A percentile compares a stretch with the other conserved stretches of the same genome.
phyloP scores from a whole-genome alignment of 2,797 vertebrate genomes.

The Cirrhinus mrigala region DNA sequence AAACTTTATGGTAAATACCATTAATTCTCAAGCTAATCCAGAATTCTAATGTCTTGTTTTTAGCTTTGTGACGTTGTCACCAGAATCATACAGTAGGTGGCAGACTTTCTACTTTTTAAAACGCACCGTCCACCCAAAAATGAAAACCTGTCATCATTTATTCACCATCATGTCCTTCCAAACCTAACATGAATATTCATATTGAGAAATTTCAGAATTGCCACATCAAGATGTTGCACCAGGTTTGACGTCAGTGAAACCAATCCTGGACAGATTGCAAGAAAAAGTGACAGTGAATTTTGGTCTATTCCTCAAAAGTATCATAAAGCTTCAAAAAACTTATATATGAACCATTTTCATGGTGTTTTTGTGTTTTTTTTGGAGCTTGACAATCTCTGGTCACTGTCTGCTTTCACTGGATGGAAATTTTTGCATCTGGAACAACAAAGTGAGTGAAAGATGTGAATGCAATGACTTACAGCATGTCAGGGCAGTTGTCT shows the following conservation, averaged over 20 bases:
- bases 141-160: neutral
- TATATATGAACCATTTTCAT: neutral
- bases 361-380: neutral
- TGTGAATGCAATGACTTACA: conserved; percentile 78
- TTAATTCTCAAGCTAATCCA: neutral
- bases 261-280: neutral
- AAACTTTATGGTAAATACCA: neutral
- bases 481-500: conserved; percentile 95
- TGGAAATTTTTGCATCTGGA: neutral
- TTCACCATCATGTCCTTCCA: neutral
- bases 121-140: neutral
- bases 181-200: neutral
- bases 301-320: neutral
- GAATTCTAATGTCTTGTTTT: neutral
- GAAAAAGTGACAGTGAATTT: neutral
- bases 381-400: neutral
- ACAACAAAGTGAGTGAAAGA: conserved; percentile 9
- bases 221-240: neutral
- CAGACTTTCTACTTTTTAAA: conserved; percentile 11
- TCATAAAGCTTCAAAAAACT: neutral
- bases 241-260: neutral
- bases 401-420: neutral
- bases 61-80: neutral
- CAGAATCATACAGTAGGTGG: conserved; percentile 20
- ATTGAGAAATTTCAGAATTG: neutral